Percentiles rank a stretch among this genome's conserved stretches.
phyloP scores from a whole-genome alignment of 2,797 vertebrate genomes.

The Percopsis omiscomaycus region DNA sequence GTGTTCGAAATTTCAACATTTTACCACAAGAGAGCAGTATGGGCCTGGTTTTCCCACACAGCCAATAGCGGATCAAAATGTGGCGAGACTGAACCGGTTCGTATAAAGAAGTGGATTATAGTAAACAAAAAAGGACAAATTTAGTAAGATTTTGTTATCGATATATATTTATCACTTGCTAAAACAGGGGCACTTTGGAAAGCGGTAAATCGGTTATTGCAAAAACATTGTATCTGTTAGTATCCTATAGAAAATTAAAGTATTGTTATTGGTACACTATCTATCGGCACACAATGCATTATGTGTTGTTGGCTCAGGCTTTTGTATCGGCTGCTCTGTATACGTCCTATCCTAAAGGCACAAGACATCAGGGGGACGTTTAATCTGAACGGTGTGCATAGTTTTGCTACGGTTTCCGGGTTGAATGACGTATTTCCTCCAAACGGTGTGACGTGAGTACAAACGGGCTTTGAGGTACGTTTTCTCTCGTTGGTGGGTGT shows the following conservation, averaged over 20 bases:
- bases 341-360: too few species aligned
- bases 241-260: too few species aligned
- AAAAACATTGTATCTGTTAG: background rate
- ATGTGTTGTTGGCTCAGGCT: background rate
- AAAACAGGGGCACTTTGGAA: background rate
- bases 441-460: too few species aligned
- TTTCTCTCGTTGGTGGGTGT: too few species aligned
- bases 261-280: too few species aligned
- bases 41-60: background rate
- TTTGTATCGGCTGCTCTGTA: background rate
- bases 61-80: background rate
- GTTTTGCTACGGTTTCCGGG: too few species aligned
- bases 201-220: background rate
- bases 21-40: constrained; percentile 50
- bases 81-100: constrained; percentile 75
- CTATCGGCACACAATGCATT: background rate
- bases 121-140: constrained; percentile 14
- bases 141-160: constrained; percentile 8
- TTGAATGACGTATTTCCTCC: too few species aligned
- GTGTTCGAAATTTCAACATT: background rate
- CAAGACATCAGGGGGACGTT: too few species aligned
- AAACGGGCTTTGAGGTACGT: too few species aligned
- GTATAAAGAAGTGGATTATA: constrained; percentile 21
- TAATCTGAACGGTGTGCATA: too few species aligned
- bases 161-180: background rate